These are phyloP conservation scores for Papilio dardanus DNA, from an alignment of 1,140 invertebrate species.

Conservation along the genomic window DNA sequence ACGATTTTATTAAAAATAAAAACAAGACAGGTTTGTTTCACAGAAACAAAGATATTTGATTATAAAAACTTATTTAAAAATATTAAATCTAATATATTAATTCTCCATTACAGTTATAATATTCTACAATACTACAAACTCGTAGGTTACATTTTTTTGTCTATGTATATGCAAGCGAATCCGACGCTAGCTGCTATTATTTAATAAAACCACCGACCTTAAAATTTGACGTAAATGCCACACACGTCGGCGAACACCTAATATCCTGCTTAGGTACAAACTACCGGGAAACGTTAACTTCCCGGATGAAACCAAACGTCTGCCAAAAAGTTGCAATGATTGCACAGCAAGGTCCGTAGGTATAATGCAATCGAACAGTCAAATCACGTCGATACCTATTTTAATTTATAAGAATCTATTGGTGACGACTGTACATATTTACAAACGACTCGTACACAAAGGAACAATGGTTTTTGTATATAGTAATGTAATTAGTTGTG, in stretches of 20 bases:
- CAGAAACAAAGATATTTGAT: no score
- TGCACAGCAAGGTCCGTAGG: constrained; percentile 18
- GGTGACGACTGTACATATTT: constrained; percentile 25
- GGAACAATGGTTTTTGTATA: constrained; percentile 40
- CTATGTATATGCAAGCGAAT: background rate
- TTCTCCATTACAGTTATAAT: no score
- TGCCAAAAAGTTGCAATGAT: constrained; percentile 28
- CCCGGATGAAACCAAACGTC: constrained; percentile 29
- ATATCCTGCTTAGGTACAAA: constrained; percentile 17
- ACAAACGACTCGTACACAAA: constrained; percentile 30
- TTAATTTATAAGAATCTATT: constrained; percentile 34
- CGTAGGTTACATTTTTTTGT: no score
- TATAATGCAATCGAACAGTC: constrained; percentile 30
- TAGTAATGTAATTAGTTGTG: constrained; percentile 37
- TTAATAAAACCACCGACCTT: background rate
- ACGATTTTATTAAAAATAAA: background rate
- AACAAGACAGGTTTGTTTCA: no score
- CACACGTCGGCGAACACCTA: background rate
- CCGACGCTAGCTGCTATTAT: background rate
- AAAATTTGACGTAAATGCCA: constrained; percentile 8
- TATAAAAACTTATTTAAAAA: no score
- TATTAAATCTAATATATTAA: no score
- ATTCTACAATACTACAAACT: no score
- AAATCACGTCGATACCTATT: constrained; percentile 34
- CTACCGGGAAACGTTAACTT: constrained; percentile 28